Evolutionary conservation across 2,888 invertebrate genomes (phyloP), one percentile per base, ranked within the genome.

Genomic region (Atethmia centrago): DNA sequence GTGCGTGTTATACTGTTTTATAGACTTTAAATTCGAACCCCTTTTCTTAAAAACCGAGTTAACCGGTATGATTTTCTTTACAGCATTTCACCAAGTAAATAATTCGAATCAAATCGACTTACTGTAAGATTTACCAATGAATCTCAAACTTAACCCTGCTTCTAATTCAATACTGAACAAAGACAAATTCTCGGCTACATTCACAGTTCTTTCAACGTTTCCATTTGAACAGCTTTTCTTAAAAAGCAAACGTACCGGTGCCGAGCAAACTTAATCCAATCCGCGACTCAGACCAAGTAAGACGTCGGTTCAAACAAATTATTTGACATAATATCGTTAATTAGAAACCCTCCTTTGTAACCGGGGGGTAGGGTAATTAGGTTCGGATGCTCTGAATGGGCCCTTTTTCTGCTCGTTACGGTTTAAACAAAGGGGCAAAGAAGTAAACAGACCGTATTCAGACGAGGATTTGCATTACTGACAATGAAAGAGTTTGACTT

Each of bases 321-420:
- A 96, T 96, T 95, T 96, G 96, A 95, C 95, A 96, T 96, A 96
- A 96, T 96, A 95, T 96, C 94, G 96, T 96, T 96, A 96, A 96
- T 96, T 96, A 96, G 94, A 95, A 95, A 91, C 95, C 95, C 95
- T 94, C 94, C 88, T 95, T 95, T 95, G 95, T 95, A 92, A 88
- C 91, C 89, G 90, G 90, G 94, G 94, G 95, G 93, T 92, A 90
- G 91, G 93, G 94, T 96, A 96, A 96, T 96, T 96, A 95, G 95
- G 95, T 96, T 96, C 95, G 95, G 93, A 94, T 94, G 93, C 88
- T 94, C 92, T 96, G 95, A 96, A 96, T 95, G 93, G 95, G 93
- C 92, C 94, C 96, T 96, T 95, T 96, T 96, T 96, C 95, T 95
- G 94, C 95, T 96, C 96, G 95, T 96, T 96, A 95, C 94, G 94